Conservation (phyloP, 92 coral and sea anemone species). For the Epizoanthus rinbou region DNA sequence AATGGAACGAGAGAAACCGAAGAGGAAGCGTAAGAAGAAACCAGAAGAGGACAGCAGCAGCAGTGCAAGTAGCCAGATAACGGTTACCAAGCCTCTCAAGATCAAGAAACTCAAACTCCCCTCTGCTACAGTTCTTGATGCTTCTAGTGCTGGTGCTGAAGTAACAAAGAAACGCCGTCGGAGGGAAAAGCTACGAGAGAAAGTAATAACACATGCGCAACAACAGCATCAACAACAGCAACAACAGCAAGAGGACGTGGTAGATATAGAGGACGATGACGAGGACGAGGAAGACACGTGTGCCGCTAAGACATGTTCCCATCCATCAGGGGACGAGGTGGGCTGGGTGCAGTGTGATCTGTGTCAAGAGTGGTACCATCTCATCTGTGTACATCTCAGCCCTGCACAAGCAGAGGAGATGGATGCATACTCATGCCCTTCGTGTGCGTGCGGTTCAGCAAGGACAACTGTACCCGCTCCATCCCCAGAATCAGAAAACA, state of each 20-base stretch:
- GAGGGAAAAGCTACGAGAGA: constrained; percentile 60
- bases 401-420: constrained; percentile 88
- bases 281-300: constrained; percentile 93
- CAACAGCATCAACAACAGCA: neutral
- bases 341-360: constrained; percentile 98
- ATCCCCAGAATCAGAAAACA: constrained; percentile 91
- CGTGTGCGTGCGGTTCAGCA: constrained; percentile 57
- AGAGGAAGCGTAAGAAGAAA: constrained; percentile 88
- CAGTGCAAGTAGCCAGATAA: constrained; percentile 12
- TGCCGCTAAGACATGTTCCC: constrained; percentile 81
- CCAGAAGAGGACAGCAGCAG: constrained; percentile 71
- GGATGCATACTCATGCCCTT: constrained; percentile 86
- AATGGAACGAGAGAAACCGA: constrained; percentile 80
- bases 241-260: constrained; percentile 65
- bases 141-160: constrained; percentile 44
- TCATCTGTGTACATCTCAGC: constrained; percentile 84
- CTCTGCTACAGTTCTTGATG: constrained; percentile 18
- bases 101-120: constrained; percentile 31
- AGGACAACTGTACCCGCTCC: constrained; percentile 60
- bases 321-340: constrained; percentile 95
- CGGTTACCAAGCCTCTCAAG: constrained; percentile 1
- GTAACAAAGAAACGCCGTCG: constrained; percentile 72
- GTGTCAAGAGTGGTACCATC: constrained; percentile 95
- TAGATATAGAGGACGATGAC: constrained; percentile 72
- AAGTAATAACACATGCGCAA: constrained; percentile 17